Conservation (phyloP, 2,797 vertebrate species). For the Enteromius anoplus region DNA sequence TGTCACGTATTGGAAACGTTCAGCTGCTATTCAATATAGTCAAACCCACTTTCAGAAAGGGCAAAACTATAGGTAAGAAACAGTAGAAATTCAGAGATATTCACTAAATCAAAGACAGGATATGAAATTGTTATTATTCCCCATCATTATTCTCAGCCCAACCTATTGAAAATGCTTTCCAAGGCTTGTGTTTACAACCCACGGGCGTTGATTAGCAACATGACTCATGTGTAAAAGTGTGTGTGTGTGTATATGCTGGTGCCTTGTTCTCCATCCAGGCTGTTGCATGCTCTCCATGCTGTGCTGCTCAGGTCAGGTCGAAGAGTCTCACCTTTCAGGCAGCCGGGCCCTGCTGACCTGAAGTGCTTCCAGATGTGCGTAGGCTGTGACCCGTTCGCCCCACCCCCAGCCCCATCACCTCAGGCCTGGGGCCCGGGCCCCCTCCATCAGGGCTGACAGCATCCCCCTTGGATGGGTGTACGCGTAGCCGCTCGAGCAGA, state of each 20-base stretch:
- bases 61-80: neutral
- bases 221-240: constrained; percentile 21
- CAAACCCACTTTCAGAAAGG: neutral
- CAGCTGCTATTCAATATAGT: neutral
- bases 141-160: neutral
- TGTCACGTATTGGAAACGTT: neutral
- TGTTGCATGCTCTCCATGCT: constrained; percentile 39
- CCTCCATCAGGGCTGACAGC: constrained; percentile 81
- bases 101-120: neutral
- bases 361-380: constrained; percentile 85
- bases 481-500: constrained; percentile 71
- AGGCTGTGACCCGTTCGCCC: constrained; percentile 68
- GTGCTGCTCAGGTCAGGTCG: constrained; percentile 69
- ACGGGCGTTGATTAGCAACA: neutral
- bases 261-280: constrained; percentile 16
- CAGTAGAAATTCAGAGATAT: neutral
- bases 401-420: constrained; percentile 57
- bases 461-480: constrained; percentile 75
- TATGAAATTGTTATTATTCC: constrained; percentile 7
- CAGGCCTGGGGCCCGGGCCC: constrained; percentile 56
- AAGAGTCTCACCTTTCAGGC: constrained; percentile 76
- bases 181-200: constrained; percentile 4
- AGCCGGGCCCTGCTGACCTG: constrained; percentile 74
- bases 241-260: constrained; percentile 20
- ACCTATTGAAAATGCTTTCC: constrained; percentile 14